Evolutionary conservation across 2,797 vertebrate species (phyloP).

Genomic region (Chelmon rostratus): DNA sequence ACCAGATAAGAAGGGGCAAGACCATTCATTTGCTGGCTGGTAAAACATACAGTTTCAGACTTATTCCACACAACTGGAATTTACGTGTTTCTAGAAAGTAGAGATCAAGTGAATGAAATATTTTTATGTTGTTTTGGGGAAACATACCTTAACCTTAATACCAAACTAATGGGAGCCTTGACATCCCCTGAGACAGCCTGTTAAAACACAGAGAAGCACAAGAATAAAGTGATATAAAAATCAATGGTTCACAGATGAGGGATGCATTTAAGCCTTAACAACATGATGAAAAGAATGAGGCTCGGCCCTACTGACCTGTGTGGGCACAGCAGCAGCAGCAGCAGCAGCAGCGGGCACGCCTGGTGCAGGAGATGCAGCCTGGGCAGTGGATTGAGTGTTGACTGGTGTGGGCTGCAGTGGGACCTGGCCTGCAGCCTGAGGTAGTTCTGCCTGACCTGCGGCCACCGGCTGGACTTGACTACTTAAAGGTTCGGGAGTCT

Average conservation of each 20-base stretch:
- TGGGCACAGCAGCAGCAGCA: slow-evolving; percentile 24
- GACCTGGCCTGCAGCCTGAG: slow-evolving; percentile 89
- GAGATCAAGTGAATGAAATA: too few species aligned
- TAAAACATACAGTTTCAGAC: neutral
- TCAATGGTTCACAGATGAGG: neutral
- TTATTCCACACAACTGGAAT: slow-evolving; percentile 1
- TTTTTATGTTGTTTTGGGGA: too few species aligned
- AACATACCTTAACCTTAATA: slow-evolving; percentile 95
- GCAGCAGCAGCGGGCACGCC: slow-evolving; percentile 49
- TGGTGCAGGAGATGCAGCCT: slow-evolving; percentile 75
- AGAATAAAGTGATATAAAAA: neutral
- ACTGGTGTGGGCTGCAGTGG: slow-evolving; percentile 83
- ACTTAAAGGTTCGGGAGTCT: slow-evolving; percentile 87
- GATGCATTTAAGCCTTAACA: neutral
- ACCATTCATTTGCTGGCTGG: neutral
- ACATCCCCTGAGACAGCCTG: slow-evolving; percentile 71
- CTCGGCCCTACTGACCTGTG: slow-evolving; percentile 57
- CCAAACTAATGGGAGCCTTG: slow-evolving; percentile 94
- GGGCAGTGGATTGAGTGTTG: slow-evolving; percentile 83
- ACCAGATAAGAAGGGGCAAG: neutral
- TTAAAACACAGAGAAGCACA: slow-evolving; percentile 22
- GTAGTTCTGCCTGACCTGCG: slow-evolving; percentile 90
- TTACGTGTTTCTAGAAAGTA: too few species aligned
- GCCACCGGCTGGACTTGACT: slow-evolving; percentile 87
- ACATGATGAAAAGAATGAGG: neutral